Conservation (phyloP, 2,113 vertebrate species). For the Megaleporinus macrocephalus region DNA sequence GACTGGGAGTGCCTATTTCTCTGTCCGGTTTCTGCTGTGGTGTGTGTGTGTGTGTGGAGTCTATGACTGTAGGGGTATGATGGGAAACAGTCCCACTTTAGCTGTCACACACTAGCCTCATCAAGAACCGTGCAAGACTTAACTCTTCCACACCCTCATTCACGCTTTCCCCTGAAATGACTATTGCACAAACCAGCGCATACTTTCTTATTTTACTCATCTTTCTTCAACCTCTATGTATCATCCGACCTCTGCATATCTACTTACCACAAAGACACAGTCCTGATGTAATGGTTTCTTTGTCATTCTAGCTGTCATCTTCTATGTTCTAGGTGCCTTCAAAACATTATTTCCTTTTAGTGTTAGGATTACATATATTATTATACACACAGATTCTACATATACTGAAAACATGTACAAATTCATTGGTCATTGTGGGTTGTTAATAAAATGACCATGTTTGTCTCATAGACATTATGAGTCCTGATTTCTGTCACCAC, state of each 20-base stretch:
- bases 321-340: constrained; percentile 27
- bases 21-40: constrained; percentile 49
- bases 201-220: background rate
- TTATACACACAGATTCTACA: no score
- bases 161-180: background rate
- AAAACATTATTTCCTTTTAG: no score
- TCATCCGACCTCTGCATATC: no score
- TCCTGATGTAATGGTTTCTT: constrained; percentile 14
- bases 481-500: no score
- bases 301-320: constrained; percentile 22
- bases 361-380: no score
- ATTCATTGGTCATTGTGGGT: no score
- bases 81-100: constrained; percentile 72
- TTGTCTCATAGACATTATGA: no score
- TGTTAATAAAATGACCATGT: no score
- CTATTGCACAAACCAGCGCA: background rate
- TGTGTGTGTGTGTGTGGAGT: constrained; percentile 57
- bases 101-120: constrained; percentile 63
- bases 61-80: constrained; percentile 70
- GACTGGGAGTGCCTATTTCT: constrained; percentile 23
- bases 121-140: constrained; percentile 61
- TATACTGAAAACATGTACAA: no score
- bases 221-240: no score
- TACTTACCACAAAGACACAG: no score
- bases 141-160: constrained; percentile 66